These are phyloP conservation scores for Amblyteles armatorius DNA, from an alignment of 2,888 invertebrate species.

Conservation along the genomic window DNA sequence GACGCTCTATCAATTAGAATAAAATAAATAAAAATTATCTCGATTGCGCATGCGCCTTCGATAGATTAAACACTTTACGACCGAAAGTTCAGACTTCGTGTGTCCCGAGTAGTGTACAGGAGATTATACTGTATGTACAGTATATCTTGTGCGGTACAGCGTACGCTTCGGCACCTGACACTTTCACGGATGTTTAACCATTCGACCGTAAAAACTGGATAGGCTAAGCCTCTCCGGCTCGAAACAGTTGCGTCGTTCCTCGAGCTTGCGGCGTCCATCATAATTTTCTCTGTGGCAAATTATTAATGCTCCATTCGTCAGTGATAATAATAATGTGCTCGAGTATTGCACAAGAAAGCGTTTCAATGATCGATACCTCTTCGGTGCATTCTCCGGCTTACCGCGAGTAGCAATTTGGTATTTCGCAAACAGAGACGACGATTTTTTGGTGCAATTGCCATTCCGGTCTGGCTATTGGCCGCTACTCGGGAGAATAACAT, in stretches of 20 bases:
- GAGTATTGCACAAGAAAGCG: slow-evolving; percentile 6
- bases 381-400: not conserved
- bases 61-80: slow-evolving; percentile 11
- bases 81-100: slow-evolving; percentile 20
- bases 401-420: not conserved
- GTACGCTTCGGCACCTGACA: slow-evolving; percentile 51
- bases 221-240: slow-evolving; percentile 27
- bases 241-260: slow-evolving; percentile 45
- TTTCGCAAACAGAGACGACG: not conserved
- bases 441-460: not conserved
- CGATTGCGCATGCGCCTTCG: not conserved
- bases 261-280: slow-evolving; percentile 15
- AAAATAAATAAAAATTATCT: not conserved
- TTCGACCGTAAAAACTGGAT: slow-evolving; percentile 52
- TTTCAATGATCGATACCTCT: not conserved
- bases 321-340: not conserved
- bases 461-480: not conserved
- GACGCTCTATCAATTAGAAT: not conserved
- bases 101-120: not conserved
- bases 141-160: slow-evolving; percentile 16
- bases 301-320: slow-evolving; percentile 15
- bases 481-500: not conserved
- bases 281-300: slow-evolving; percentile 44
- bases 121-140: not conserved
- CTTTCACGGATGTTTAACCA: slow-evolving; percentile 67